Evolutionary conservation across 1,140 invertebrate species (phyloP).

Genomic region (Sycophaga agraensis): DNA sequence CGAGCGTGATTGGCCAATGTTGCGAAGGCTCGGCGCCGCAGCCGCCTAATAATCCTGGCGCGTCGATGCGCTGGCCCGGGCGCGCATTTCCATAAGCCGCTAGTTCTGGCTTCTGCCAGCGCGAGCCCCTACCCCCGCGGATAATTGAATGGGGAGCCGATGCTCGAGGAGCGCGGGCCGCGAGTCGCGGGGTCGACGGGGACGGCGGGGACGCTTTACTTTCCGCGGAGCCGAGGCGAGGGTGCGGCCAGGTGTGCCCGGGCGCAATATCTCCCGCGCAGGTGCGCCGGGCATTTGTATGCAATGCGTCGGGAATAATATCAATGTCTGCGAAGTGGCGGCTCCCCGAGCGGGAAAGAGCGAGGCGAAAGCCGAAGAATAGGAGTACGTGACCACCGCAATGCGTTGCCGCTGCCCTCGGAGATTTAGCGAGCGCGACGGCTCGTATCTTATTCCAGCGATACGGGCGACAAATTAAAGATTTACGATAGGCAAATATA

Average conservation of each 20-base stretch:
- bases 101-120: too few species aligned
- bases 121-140: too few species aligned
- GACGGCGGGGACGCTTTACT: too few species aligned
- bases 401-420: slow-evolving; percentile 25
- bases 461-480: slow-evolving; percentile 40
- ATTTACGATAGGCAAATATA: slow-evolving; percentile 42
- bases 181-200: neutral
- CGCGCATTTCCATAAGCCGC: slow-evolving; percentile 14
- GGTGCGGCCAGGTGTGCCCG: too few species aligned
- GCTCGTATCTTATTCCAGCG: slow-evolving; percentile 36
- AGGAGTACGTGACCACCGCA: slow-evolving; percentile 38
- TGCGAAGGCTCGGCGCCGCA: too few species aligned
- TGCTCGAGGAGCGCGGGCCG: neutral
- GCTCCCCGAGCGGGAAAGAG: neutral
- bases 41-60: slow-evolving; percentile 22
- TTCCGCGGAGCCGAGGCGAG: too few species aligned
- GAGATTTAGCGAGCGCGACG: slow-evolving; percentile 22
- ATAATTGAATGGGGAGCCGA: too few species aligned
- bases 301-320: slow-evolving; percentile 41
- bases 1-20: too few species aligned
- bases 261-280: too few species aligned
- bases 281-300: slow-evolving; percentile 35
- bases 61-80: slow-evolving; percentile 18
- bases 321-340: slow-evolving; percentile 34
- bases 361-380: slow-evolving; percentile 34